Evolutionary conservation across 1,140 invertebrate genomes (phyloP).

Genomic region (Octopus bimaculoides): DNA sequence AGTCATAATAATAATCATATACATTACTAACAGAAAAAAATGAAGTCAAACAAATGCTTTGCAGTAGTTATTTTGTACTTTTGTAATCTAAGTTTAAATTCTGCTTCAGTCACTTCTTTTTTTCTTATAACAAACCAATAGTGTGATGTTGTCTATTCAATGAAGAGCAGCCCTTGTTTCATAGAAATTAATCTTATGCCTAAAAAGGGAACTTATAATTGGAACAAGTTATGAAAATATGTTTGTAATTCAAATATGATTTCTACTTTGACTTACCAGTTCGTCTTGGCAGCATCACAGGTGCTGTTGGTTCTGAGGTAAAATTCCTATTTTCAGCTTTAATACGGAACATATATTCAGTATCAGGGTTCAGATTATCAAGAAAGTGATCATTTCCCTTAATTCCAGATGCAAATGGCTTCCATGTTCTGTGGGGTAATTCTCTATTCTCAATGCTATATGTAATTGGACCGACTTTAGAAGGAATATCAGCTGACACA

Average conservation of each 20-base stretch:
- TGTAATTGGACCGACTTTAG: constrained; percentile 36
- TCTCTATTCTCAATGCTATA: constrained; percentile 46
- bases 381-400: constrained; percentile 35
- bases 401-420: constrained; percentile 38
- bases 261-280: constrained; percentile 20
- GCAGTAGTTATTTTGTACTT: too few relatives aligned
- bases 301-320: constrained; percentile 42
- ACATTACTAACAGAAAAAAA: too few relatives aligned
- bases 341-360: constrained; percentile 48
- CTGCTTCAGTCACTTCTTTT: too few relatives aligned
- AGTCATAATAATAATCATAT: too few relatives aligned
- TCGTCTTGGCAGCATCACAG: constrained; percentile 31
- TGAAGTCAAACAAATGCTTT: too few relatives aligned
- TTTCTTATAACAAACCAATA: too few relatives aligned
- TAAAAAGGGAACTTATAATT: too few relatives aligned
- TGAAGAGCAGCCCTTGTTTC: too few relatives aligned
- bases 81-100: too few relatives aligned
- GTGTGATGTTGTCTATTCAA: too few relatives aligned
- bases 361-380: constrained; percentile 38
- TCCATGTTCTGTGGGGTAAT: constrained; percentile 49
- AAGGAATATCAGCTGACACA: constrained; percentile 33
- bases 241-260: neutral
- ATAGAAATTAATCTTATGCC: too few relatives aligned
- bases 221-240: too few relatives aligned
- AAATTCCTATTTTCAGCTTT: constrained; percentile 45